A percentile compares a stretch with the other conserved stretches of the same genome.
Conservation (phyloP, 2,797 vertebrate species). For the Oryzias dopingdopingensis region DNA sequence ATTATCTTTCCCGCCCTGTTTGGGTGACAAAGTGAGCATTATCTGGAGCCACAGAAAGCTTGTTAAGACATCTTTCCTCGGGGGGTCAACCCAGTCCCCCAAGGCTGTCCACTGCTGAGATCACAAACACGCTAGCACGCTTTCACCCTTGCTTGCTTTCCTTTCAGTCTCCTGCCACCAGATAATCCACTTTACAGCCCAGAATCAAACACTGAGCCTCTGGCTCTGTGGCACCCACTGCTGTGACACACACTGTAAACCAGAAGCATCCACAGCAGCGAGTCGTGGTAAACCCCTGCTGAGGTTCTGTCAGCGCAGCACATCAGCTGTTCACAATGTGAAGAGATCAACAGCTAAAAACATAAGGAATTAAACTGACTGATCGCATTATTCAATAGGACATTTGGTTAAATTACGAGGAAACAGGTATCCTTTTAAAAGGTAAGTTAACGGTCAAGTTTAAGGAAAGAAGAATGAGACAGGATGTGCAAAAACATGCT, state of each 20-base stretch:
- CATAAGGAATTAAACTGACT: no score
- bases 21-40: constrained; percentile 86
- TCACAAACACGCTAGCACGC: constrained; percentile 42
- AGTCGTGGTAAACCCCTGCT: constrained; percentile 34
- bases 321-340: constrained; percentile 13
- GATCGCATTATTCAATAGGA: no score
- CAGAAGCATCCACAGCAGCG: constrained; percentile 19
- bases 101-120: constrained; percentile 47
- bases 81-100: constrained; percentile 62
- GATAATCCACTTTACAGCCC: constrained; percentile 81
- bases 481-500: no score
- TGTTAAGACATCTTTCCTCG: constrained; percentile 70
- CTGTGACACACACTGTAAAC: constrained; percentile 35
- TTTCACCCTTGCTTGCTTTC: constrained; percentile 17
- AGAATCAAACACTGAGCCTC: constrained; percentile 80
- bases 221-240: constrained; percentile 69
- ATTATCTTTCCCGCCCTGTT: constrained; percentile 85
- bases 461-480: no score
- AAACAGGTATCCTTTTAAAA: no score
- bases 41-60: constrained; percentile 67
- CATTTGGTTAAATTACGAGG: no score
- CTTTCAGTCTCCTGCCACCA: constrained; percentile 74
- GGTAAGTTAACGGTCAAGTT: no score
- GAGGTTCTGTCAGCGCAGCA: constrained; percentile 29
- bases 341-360: no score